A percentile compares a stretch with the other conserved stretches of the same genome.
phyloP scores from a whole-genome alignment of 2,113 vertebrate species.

The Sphyrna mokarran region DNA sequence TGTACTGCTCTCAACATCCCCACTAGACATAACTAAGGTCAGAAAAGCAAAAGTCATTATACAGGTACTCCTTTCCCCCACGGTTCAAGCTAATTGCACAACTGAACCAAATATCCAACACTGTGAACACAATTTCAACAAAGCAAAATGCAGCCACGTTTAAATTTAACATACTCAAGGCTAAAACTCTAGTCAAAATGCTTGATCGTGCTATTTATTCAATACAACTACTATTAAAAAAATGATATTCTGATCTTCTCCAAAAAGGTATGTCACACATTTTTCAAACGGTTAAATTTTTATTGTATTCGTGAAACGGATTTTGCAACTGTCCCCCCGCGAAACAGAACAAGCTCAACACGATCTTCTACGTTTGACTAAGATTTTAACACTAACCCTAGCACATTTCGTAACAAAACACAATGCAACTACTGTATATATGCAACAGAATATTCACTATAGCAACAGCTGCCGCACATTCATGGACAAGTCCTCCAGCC shows the following conservation, averaged over 20 bases:
- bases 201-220: background rate
- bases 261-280: background rate
- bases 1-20: background rate
- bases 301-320: background rate
- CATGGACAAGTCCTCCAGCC: background rate
- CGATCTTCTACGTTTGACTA: background rate
- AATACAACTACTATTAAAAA: background rate
- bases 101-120: background rate
- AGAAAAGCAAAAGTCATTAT: background rate
- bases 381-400: background rate
- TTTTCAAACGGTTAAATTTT: background rate
- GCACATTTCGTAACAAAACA: background rate
- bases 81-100: background rate
- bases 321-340: background rate
- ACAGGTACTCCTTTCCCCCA: background rate
- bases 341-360: background rate
- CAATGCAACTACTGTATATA: background rate
- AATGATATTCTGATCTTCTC: background rate
- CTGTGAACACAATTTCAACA: background rate
- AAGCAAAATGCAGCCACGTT: background rate
- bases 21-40: background rate
- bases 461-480: constrained; percentile 9
- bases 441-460: constrained; percentile 12
- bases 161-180: background rate
- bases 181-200: background rate